Evolutionary conservation across 2,888 invertebrate species (phyloP), one percentile per base, ranked within the genome.

Genomic region (Dolichopus griseipennis): DNA sequence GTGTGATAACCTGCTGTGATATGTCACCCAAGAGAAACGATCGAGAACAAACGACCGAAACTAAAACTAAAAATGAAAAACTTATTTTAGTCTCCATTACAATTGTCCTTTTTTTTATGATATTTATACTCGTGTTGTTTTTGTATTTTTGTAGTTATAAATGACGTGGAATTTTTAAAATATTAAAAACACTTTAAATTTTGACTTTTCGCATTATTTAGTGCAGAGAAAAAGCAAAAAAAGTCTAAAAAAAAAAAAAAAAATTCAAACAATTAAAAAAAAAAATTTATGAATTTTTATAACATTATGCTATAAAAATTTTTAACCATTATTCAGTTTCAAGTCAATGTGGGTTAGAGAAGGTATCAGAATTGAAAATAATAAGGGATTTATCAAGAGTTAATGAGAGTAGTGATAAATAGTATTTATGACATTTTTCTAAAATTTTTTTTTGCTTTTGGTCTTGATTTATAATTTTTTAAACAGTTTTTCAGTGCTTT

Each of bases 1-100:
- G 52, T 52, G 52, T 52, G 52, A 52, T 52, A 52, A 52, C 52
- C 52, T 52, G 52, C 52, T 52, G 52, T 52, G 52, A 52, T 52
- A 52, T 52, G 52, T 52, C 52, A 52, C 52, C 52, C 52, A 52
- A 52, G 52, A 52, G 52, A 27, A 5, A 27, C 27, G 5, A 27
- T 27, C 27, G n/a, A n/a, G 18, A 52, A 52, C 52, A 52, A 52
- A 52, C 52, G 52, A 52, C 52, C 52, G 52, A 52, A 52, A 52
- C 52, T 18, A 15, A 52, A 52, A 41, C 9, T 6, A 41, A 12
- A 41, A 41, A 41, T 12, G 1, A 41, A 41, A 41, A 41, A 41
- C 9, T 41, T 41, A 27, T 27, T 27, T 27, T 27, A 27, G 27
- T 27, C 27, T 27, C 27, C 27, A 27, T 27, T 27, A 27, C 27